Conservation (phyloP, 2,888 invertebrate genomes). For the Caenorhabditis sp. region DNA sequence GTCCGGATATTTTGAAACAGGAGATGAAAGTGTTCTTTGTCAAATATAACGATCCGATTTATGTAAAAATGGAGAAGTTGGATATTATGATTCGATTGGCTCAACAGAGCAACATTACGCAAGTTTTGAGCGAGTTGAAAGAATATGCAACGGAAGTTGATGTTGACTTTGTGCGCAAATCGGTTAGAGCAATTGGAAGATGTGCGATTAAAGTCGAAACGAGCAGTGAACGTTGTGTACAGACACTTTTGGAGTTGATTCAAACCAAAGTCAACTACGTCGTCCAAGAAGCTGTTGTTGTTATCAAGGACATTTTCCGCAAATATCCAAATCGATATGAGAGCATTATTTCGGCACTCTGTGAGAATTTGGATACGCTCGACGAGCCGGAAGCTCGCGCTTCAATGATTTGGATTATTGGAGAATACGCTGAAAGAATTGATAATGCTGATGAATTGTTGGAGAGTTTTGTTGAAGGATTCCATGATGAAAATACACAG, state of each 20-base stretch:
- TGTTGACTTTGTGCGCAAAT: slow-evolving; percentile 98
- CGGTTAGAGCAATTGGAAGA: slow-evolving; percentile 95
- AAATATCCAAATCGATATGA: slow-evolving; percentile 99
- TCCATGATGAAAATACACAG: slow-evolving; percentile 94
- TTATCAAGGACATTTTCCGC: slow-evolving; percentile 83
- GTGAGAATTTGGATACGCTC: slow-evolving; percentile 96
- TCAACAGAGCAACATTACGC: slow-evolving; percentile 95
- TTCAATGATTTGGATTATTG: slow-evolving; percentile 89
- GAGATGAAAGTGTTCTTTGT: slow-evolving; percentile 99
- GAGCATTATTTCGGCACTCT: slow-evolving; percentile 97
- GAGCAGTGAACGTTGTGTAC: slow-evolving; percentile 96
- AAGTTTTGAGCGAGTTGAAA: slow-evolving; percentile 95
- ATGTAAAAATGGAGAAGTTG: slow-evolving; percentile 96
- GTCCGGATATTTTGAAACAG: slow-evolving; percentile 94
- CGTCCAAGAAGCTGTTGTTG: slow-evolving; percentile 98
- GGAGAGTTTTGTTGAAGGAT: slow-evolving; percentile 96
- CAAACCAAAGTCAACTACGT: slow-evolving; percentile 99
- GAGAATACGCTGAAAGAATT: slow-evolving; percentile 96
- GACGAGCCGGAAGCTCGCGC: slow-evolving; percentile 95
- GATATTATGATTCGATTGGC: slow-evolving; percentile 99
- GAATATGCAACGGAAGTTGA: slow-evolving; percentile 98
- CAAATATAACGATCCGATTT: slow-evolving; percentile 99
- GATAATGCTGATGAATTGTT: slow-evolving; percentile 98
- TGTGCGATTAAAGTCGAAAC: slow-evolving; percentile 92
- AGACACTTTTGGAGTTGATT: slow-evolving; percentile 93